Conservation (phyloP, 2,113 vertebrate species). For the Brienomyrus brachyistius region DNA sequence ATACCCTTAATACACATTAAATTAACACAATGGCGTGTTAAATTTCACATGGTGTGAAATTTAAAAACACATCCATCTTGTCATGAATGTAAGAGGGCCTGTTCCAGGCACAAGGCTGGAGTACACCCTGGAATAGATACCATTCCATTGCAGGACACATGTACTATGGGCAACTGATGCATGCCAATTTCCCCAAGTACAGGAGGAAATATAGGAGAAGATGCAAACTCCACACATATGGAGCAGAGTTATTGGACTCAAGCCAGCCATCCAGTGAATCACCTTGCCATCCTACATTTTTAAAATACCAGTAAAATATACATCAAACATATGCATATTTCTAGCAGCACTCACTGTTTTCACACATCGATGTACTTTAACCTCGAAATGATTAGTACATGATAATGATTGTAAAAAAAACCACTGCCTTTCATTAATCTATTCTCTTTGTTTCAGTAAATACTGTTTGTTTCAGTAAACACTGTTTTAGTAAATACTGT, state of each 20-base stretch:
- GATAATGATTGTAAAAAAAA: not conserved
- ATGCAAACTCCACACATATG: not conserved
- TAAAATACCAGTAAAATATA: not conserved
- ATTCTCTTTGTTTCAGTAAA: not conserved
- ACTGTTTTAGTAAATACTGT: too few relatives aligned
- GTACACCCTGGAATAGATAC: not conserved
- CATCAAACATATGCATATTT: not conserved
- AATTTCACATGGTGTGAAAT: not conserved
- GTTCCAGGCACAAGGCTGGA: not conserved
- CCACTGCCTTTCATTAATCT: not conserved
- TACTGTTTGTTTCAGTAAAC: not conserved
- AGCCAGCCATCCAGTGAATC: not conserved
- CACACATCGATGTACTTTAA: not conserved
- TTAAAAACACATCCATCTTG: not conserved
- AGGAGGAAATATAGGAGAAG: not conserved
- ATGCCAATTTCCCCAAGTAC: not conserved
- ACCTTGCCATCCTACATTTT: not conserved
- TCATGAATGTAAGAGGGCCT: not conserved
- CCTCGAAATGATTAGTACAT: not conserved
- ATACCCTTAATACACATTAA: not conserved
- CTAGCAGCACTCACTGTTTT: not conserved
- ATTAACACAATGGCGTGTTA: too few relatives aligned
- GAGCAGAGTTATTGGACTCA: not conserved
- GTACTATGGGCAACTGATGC: not conserved
- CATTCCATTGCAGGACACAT: not conserved